Evolutionary conservation across 2,888 invertebrate species (phyloP).

Genomic region (Yponomeuta sedellus): DNA sequence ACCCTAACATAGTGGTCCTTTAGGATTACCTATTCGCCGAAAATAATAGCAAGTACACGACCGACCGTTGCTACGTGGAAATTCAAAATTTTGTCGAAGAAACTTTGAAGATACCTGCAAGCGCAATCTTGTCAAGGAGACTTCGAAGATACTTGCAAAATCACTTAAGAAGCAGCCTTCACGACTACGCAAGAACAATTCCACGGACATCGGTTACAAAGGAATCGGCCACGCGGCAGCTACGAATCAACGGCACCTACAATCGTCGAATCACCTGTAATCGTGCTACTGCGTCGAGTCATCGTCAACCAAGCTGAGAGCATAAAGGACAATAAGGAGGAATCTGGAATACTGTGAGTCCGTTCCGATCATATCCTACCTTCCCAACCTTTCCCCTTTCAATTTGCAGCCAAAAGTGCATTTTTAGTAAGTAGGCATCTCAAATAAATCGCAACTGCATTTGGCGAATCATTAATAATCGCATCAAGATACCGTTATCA

Average conservation of each 20-base stretch:
- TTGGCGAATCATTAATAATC: neutral
- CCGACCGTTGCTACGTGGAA: neutral
- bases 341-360: slow-evolving; percentile 2
- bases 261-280: neutral
- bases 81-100: neutral
- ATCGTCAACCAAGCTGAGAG: neutral
- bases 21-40: neutral
- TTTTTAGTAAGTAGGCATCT: neutral
- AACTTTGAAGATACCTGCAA: neutral
- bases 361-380: slow-evolving; percentile 5
- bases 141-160: slow-evolving; percentile 1
- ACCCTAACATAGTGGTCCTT: slow-evolving; percentile 1
- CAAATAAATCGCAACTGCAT: neutral
- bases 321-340: neutral
- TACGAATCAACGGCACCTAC: neutral
- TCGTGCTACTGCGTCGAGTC: neutral
- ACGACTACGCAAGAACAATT: neutral
- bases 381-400: neutral
- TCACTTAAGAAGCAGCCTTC: neutral
- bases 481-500: neutral
- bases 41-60: neutral
- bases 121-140: neutral
- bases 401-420: neutral
- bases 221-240: neutral
- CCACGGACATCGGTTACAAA: neutral